phyloP scores from a whole-genome alignment of 1,140 invertebrate genomes.

The Brachionus sp. region DNA sequence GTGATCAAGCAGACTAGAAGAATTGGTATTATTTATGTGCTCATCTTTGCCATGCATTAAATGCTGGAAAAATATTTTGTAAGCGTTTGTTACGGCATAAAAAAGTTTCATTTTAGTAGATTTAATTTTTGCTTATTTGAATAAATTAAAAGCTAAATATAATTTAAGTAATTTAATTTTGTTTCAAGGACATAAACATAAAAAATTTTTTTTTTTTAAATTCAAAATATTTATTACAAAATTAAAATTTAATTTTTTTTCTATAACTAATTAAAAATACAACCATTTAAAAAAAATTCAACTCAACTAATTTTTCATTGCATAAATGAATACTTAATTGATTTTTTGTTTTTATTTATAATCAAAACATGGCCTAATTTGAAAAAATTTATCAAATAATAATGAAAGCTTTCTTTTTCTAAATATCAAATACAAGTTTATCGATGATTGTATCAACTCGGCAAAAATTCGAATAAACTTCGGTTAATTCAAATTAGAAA shows the following conservation, averaged over 20 bases:
- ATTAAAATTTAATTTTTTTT: neutral
- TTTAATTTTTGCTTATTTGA: neutral
- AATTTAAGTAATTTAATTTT: neutral
- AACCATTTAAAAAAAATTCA: neutral
- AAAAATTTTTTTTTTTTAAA: too few species aligned
- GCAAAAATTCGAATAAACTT: neutral
- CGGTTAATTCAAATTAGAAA: neutral
- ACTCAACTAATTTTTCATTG: neutral
- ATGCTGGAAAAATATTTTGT: conserved; percentile 13
- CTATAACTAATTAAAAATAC: neutral
- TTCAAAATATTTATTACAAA: neutral
- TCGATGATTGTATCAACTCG: neutral
- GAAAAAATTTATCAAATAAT: neutral
- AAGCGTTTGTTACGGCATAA: neutral
- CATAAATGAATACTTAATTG: neutral
- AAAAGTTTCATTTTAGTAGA: neutral
- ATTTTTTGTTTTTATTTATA: neutral
- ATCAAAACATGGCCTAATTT: neutral
- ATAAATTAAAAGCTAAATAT: neutral
- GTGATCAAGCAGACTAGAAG: neutral
- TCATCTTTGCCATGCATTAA: conserved; percentile 13
- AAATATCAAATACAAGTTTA: neutral
- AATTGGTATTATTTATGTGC: neutral
- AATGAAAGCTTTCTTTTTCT: neutral
- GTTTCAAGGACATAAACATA: neutral